These are phyloP conservation scores for Eupithecia inturbata DNA, from an alignment of 2,888 invertebrate species.

Conservation along the genomic window DNA sequence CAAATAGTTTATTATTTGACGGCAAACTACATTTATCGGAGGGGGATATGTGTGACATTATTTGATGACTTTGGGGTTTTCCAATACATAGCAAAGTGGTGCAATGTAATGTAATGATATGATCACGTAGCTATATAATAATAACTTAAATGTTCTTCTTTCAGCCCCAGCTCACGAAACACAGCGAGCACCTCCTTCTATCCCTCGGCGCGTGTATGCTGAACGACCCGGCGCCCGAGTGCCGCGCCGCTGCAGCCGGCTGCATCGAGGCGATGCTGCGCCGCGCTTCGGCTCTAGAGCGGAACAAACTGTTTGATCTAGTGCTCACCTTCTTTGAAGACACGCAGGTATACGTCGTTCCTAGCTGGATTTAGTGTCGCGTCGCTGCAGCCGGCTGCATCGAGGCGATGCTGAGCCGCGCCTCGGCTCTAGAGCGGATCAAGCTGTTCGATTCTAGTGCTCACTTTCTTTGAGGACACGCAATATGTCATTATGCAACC, in stretches of 20 bases:
- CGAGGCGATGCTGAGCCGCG: conserved; percentile 86
- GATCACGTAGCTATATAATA: too few species aligned
- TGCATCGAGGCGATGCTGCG: conserved; percentile 89
- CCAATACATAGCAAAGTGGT: too few species aligned
- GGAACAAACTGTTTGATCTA: conserved; percentile 88
- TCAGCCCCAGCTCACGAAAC: conserved; percentile 85
- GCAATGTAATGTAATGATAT: too few species aligned
- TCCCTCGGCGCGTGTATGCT: conserved; percentile 90
- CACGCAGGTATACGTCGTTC: conserved; percentile 56
- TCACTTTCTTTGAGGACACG: conserved; percentile 87
- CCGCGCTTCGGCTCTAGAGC: conserved; percentile 81
- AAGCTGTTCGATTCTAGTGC: conserved; percentile 88
- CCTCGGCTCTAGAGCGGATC: conserved; percentile 83
- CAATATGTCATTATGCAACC: conserved; percentile 35
- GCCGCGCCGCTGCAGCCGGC: conserved; percentile 88
- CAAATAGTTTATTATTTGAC: too few species aligned
- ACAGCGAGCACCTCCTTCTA: conserved; percentile 88
- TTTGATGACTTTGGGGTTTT: too few species aligned
- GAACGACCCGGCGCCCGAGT: conserved; percentile 91
- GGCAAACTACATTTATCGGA: too few species aligned
- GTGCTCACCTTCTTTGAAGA: conserved; percentile 88
- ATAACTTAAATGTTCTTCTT: neutral
- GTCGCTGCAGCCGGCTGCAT: conserved; percentile 89
- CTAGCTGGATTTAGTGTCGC: conserved; percentile 80
- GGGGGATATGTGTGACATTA: too few species aligned